Evolutionary conservation across 2,113 vertebrate species (phyloP).

Genomic region (Odontesthes bonariensis): DNA sequence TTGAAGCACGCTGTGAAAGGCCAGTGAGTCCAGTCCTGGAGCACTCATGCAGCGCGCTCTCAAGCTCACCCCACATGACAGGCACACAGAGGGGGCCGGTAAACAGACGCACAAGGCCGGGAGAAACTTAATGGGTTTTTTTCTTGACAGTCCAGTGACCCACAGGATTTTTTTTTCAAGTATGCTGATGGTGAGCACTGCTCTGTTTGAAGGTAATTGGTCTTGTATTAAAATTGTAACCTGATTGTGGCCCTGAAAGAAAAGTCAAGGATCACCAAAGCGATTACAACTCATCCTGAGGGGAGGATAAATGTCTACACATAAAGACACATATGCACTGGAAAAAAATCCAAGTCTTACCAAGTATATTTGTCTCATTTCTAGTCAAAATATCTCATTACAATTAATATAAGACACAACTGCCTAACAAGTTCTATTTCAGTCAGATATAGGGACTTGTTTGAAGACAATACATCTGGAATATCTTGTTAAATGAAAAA

Average conservation of each 20-base stretch:
- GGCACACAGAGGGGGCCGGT: background rate
- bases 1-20: background rate
- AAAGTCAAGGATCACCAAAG: slow-evolving; percentile 1
- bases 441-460: too few relatives aligned
- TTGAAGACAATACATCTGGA: too few relatives aligned
- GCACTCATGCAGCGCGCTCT: too few relatives aligned
- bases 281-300: background rate
- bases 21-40: background rate
- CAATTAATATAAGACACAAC: too few relatives aligned
- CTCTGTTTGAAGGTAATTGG: slow-evolving; percentile 9
- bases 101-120: too few relatives aligned
- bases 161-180: background rate
- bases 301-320: background rate
- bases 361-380: too few relatives aligned
- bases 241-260: background rate
- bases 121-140: background rate
- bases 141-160: background rate
- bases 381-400: too few relatives aligned
- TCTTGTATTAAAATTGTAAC: slow-evolving; percentile 22
- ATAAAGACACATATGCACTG: too few relatives aligned
- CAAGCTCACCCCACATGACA: background rate
- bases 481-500: too few relatives aligned
- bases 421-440: too few relatives aligned
- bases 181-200: background rate
- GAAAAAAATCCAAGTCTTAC: too few relatives aligned